Base-by-base conservation (phyloP, 2,797 vertebrate species). In the Sebastes trivittatus region DNA sequence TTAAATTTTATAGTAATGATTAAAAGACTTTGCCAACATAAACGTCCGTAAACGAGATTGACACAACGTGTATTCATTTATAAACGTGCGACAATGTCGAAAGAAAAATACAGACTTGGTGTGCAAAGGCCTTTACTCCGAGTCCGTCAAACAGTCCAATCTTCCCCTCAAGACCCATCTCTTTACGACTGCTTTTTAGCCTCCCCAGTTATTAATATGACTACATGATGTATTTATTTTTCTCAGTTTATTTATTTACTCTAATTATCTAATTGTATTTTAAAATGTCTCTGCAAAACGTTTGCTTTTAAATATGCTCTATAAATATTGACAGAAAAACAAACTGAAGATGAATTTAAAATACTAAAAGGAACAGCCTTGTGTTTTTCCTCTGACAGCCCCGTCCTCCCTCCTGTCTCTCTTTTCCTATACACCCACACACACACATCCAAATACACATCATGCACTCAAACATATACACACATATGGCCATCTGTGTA, bases 401-500 rank as follows among this genome's bases (percentile, higher is more conserved):
- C 36, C 1, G 2, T 34, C 20, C 56, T 58, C 23, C 32, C 20
- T 60, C 23, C 8, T 23, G 36, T 30, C 63, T 42, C 20, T 32
- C 23, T 23, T 46, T 46, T 36, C 38, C 22, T 30, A 23, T 7
- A 58, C 78, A 77, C 73, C 5, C 42, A 65, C 79, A 38, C 55
- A 46, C 61, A 54, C 16, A 22, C 16, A 22, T 46, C 42, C 16
- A 46, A 46, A 46, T 2, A 32, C 46, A 71, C 29, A 36, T 38
- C 72, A 73, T 16, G 49, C 23, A 32, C 46, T 55, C 16, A 42
- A 46, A 85, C 36, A 77, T 9, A 75, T 38, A 38, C 67, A 85
- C 70, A 73, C 72, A 85, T 23, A 77, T 6, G 30, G 67, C 84
- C 85, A 81, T 91, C 82, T 87, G 87, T 81, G 71, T 71, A 32